phyloP scores from a whole-genome alignment of 2,797 vertebrate species.

The Notoglanidium macrostoma region DNA sequence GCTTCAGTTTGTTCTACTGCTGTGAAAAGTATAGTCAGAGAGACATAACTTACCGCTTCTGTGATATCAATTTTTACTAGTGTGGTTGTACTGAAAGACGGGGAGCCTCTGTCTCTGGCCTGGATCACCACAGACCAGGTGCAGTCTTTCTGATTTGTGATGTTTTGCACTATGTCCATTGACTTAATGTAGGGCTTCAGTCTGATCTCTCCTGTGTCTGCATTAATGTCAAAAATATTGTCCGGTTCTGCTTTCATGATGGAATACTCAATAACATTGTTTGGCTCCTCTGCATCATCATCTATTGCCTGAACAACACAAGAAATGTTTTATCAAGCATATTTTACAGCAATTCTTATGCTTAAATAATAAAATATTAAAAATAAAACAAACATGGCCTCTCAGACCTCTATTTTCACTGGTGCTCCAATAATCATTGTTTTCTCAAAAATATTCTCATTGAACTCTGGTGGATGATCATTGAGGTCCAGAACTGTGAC shows the following conservation, averaged over 20 bases:
- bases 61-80: conserved; percentile 94
- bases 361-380: background rate
- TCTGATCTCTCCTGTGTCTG: conserved; percentile 89
- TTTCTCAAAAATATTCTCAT: conserved; percentile 85
- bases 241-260: conserved; percentile 93
- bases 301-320: conserved; percentile 82
- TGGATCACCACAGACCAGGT: conserved; percentile 95
- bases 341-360: background rate
- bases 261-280: conserved; percentile 95
- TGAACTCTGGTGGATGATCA: conserved; percentile 91
- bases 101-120: conserved; percentile 91
- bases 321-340: background rate
- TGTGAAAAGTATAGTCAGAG: background rate
- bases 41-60: conserved; percentile 83
- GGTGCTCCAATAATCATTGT: conserved; percentile 92
- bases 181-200: conserved; percentile 92
- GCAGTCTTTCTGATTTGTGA: conserved; percentile 85
- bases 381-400: background rate
- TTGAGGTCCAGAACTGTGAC: conserved; percentile 91
- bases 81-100: conserved; percentile 93
- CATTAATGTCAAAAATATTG: conserved; percentile 93
- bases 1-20: background rate
- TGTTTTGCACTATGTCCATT: conserved; percentile 91
- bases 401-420: conserved; percentile 87
- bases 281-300: conserved; percentile 92